phyloP scores from a whole-genome alignment of 2,113 vertebrate species.

The Recurvirostra avosetta region DNA sequence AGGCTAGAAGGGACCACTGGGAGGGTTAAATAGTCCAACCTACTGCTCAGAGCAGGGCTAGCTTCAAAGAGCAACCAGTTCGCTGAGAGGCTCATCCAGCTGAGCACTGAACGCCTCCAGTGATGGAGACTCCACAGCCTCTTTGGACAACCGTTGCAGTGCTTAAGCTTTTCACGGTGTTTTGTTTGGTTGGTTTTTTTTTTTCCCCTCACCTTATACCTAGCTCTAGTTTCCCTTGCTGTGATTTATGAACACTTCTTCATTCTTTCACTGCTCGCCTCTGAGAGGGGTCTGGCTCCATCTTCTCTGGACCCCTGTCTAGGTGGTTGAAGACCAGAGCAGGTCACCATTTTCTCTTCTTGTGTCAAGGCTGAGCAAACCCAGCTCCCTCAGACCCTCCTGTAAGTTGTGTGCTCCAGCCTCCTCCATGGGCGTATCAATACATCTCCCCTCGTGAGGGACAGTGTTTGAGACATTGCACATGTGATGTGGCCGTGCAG shows the following conservation, averaged over 20 bases:
- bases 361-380: background rate
- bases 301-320: background rate
- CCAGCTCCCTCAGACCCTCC: background rate
- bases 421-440: fast-evolving
- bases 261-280: background rate
- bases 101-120: background rate
- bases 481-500: fast-evolving
- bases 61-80: background rate
- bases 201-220: background rate
- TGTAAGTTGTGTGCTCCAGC: background rate
- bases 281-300: background rate
- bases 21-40: background rate
- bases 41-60: background rate
- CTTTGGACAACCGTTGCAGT: background rate
- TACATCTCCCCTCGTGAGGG: background rate
- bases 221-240: background rate
- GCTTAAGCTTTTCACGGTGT: background rate
- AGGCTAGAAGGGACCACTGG: background rate
- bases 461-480: fast-evolving
- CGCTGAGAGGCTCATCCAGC: background rate
- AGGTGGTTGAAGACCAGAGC: background rate
- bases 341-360: background rate
- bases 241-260: background rate
- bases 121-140: background rate
- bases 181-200: background rate